phyloP scores from a whole-genome alignment of 2,797 vertebrate species.

The Menidia menidia region DNA sequence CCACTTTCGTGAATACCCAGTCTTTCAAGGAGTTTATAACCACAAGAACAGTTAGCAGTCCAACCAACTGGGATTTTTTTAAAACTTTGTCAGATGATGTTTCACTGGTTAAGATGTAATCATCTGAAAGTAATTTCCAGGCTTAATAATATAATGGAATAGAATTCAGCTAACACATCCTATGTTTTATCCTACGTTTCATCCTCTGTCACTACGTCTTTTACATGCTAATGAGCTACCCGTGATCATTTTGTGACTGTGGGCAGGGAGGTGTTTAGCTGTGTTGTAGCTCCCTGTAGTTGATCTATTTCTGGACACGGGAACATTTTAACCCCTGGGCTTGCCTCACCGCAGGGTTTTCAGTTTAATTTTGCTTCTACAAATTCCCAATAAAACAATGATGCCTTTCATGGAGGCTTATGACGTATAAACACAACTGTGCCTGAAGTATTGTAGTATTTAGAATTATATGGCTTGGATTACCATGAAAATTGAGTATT shows the following conservation, averaged over 20 bases:
- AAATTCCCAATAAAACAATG: constrained; percentile 41
- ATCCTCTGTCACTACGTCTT: constrained; percentile 13
- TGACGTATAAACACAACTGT: constrained; percentile 4
- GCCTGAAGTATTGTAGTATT: constrained; percentile 6
- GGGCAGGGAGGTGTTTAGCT: constrained; percentile 3
- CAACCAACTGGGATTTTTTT: background rate
- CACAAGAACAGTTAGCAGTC: background rate
- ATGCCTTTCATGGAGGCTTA: constrained; percentile 36
- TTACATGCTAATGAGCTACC: constrained; percentile 25
- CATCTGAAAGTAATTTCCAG: background rate
- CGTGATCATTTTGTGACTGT: constrained; percentile 22
- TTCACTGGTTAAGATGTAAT: too few species aligned
- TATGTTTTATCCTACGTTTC: background rate
- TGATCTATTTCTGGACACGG: constrained; percentile 51
- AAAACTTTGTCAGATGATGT: background rate
- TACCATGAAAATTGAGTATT: background rate
- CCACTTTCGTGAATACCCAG: too few species aligned
- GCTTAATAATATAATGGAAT: background rate
- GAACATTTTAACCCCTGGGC: constrained; percentile 43
- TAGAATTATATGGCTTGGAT: constrained; percentile 2
- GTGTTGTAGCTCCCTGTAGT: constrained; percentile 10
- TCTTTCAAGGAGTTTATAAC: background rate
- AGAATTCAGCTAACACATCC: too few species aligned
- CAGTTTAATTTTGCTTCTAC: constrained; percentile 25
- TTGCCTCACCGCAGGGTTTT: constrained; percentile 11